Evolutionary conservation across 1,140 invertebrate species (phyloP).

Genomic region (Drosophila oshimai): DNA sequence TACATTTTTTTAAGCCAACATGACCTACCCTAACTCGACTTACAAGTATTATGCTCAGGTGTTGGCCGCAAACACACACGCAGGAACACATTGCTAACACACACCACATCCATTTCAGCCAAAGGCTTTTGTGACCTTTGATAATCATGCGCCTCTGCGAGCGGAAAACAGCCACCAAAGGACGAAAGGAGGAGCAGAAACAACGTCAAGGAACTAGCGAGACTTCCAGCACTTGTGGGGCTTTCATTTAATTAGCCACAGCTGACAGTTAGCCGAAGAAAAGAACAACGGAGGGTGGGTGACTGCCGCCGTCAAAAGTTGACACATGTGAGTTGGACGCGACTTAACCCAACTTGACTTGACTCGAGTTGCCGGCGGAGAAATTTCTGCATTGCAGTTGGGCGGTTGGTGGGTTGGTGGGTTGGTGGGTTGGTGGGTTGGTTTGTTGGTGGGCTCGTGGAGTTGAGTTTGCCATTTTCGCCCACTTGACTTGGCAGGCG

Average conservation of each 20-base stretch:
- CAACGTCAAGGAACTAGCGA: conserved; percentile 57
- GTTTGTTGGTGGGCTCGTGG: conserved; percentile 30
- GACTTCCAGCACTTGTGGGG: conserved; percentile 70
- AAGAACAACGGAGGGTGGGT: conserved; percentile 44
- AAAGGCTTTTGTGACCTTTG: conserved; percentile 35
- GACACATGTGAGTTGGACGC: conserved; percentile 45
- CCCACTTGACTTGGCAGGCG: conserved; percentile 70
- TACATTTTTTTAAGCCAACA: background rate
- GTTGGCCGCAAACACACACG: conserved; percentile 19
- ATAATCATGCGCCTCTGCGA: conserved; percentile 59
- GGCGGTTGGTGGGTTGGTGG: background rate
- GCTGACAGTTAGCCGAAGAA: conserved; percentile 77
- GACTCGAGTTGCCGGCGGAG: conserved; percentile 28
- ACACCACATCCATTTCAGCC: conserved; percentile 8
- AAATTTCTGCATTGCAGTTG: conserved; percentile 17
- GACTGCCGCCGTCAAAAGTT: conserved; percentile 19
- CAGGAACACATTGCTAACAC: background rate
- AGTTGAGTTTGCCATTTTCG: conserved; percentile 55
- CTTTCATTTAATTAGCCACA: conserved; percentile 80
- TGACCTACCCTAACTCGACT: conserved; percentile 1
- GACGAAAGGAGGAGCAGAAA: background rate
- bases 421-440: background rate
- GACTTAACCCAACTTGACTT: conserved; percentile 14
- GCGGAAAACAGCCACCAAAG: conserved; percentile 44
- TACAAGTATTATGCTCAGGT: conserved; percentile 28